Evolutionary conservation across 2,888 invertebrate genomes (phyloP), one percentile per base, ranked within the genome.

Genomic region (Oegoconia quadripuncta): DNA sequence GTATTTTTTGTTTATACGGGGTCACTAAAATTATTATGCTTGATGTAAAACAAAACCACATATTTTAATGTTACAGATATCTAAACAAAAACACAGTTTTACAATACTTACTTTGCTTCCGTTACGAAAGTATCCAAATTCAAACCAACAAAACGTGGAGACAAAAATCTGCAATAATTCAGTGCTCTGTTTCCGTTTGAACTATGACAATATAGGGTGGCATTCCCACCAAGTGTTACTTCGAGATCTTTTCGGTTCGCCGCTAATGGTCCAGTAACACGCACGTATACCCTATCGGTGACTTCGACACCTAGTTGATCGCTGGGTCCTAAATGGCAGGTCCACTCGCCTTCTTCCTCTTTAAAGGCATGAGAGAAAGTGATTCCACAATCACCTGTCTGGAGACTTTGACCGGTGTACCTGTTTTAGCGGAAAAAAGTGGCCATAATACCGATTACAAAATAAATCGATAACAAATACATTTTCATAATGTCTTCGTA

Each of bases 151-250:
- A 50, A 66, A 15, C 39, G 59, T 0, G 89, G 88, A 3, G 77
- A 50, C 23, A 80, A 52, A 48, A 89, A 89, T 46, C 89, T 64
- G 44, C 89, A 89, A 45, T 89, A 89, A 7, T 81, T 71, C 33
- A 89, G 50, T 0, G 86, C 76, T 13, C 69, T 61, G 7, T 64
- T 69, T 0, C 74, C 74, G 48, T 80, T 83, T 0, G 87, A 70
- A 1, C 81, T 79, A 30, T 72, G 78, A 41, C 89, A 89, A 38
- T 76, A 71, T 27, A 89, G 41, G 0, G 74, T 77, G 0, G 65
- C 56, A 7, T 56, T 44, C 1, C 52, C 58, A 0, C 74, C 80
- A 1, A 68, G 13, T 0, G 14, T 38, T 0, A 55, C 63, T 1
- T 34, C 41, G 1, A 83, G 46, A 30, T 71, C 57, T 33, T 51